A percentile compares a stretch with the other conserved stretches of the same genome.
phyloP scores from a whole-genome alignment of 2,113 vertebrate genomes.

The Tringa solitaria region DNA sequence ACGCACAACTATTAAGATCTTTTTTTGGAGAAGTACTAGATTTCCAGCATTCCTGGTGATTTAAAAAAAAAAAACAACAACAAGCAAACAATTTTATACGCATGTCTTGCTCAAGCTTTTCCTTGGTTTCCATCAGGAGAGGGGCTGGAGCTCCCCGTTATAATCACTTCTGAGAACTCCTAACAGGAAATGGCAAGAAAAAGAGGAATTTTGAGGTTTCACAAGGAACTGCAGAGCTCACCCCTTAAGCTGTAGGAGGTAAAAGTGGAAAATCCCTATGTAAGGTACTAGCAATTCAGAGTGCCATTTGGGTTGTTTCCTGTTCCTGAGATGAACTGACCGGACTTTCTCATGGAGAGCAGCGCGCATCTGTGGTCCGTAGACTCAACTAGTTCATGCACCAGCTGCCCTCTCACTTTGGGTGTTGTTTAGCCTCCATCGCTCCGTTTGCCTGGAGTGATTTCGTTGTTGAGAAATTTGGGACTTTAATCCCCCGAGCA shows the following conservation, averaged over 20 bases:
- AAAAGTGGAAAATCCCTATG: background rate
- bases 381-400: background rate
- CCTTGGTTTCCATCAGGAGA: background rate
- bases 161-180: background rate
- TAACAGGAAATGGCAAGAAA: background rate
- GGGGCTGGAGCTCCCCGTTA: background rate
- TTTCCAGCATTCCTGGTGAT: background rate
- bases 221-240: background rate
- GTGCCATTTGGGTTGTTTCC: background rate
- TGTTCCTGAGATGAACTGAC: background rate
- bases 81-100: background rate
- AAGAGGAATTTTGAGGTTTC: background rate
- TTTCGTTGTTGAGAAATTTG: constrained; percentile 2
- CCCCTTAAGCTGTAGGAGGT: background rate
- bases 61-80: background rate
- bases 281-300: background rate
- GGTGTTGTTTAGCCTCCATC: background rate
- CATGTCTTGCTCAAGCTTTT: background rate
- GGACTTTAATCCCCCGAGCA: background rate
- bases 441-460: background rate
- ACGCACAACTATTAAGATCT: background rate
- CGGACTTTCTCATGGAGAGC: background rate
- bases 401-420: background rate
- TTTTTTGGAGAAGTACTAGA: background rate
- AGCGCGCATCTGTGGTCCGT: fast-evolving